phyloP scores from a whole-genome alignment of 53 echinoderm and acorn worm genomes.

The Mesocentrotus franciscanus region DNA sequence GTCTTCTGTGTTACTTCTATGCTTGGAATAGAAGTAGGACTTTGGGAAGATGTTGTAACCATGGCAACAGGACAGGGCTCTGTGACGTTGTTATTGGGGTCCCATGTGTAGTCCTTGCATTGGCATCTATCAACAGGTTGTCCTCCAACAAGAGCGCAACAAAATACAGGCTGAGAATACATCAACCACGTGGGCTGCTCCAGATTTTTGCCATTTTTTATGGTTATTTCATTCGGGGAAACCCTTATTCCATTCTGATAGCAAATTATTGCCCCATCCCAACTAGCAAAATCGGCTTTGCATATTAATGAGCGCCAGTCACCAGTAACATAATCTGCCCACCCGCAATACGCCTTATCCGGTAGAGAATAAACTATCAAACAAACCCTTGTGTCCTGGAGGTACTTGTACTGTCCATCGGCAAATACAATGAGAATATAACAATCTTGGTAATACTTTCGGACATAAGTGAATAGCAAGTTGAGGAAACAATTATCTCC shows the following conservation, averaged over 20 bases:
- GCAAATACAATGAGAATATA: neutral
- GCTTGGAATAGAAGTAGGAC: too few species aligned
- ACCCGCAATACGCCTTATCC: neutral
- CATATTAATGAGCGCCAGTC: neutral
- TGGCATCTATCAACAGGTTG: neutral
- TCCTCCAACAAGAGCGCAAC: neutral
- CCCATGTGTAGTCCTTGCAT: neutral
- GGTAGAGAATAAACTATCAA: neutral
- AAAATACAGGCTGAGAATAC: neutral
- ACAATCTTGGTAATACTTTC: neutral
- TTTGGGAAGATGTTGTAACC: neutral
- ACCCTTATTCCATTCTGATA: neutral
- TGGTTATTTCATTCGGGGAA: neutral
- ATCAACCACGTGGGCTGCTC: neutral
- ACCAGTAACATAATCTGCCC: neutral
- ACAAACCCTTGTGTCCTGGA: neutral
- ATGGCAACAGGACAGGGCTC: neutral
- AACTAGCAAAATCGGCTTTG: neutral
- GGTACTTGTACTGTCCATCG: neutral
- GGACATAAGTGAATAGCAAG: neutral
- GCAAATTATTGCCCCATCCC: neutral
- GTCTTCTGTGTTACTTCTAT: neutral
- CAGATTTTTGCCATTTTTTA: neutral
- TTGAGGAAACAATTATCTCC: neutral
- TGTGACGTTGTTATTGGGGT: neutral